Evolutionary conservation across 1,140 invertebrate species (phyloP).

Genomic region (Drosophila persimilis): DNA sequence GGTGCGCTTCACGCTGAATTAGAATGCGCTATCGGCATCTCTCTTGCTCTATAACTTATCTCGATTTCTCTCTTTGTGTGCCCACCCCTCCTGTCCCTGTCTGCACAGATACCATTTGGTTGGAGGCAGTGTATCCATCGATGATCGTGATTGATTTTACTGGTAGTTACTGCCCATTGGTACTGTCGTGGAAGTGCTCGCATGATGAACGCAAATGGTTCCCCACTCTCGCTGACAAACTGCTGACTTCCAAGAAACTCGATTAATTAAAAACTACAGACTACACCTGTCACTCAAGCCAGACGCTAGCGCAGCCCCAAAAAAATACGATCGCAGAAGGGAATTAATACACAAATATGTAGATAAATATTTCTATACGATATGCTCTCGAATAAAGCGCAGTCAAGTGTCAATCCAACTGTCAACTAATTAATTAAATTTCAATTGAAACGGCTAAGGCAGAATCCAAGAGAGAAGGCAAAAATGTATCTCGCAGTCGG

Average conservation of each 20-base stretch:
- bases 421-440: conserved; percentile 82
- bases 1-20: conserved; percentile 82
- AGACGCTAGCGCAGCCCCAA: conserved; percentile 10
- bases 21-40: conserved; percentile 66
- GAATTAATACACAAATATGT: neutral
- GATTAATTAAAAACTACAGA: conserved; percentile 29
- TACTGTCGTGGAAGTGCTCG: conserved; percentile 28
- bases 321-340: conserved; percentile 3
- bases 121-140: conserved; percentile 1
- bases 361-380: conserved; percentile 17
- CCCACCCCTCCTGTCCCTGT: conserved; percentile 7
- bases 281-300: conserved; percentile 60
- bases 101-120: conserved; percentile 4
- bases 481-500: conserved; percentile 65
- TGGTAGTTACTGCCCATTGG: conserved; percentile 41
- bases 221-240: conserved; percentile 11
- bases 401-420: conserved; percentile 74
- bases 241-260: conserved; percentile 57
- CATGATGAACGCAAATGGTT: neutral
- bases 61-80: conserved; percentile 3
- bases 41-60: conserved; percentile 5
- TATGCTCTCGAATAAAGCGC: conserved; percentile 53
- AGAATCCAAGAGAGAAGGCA: conserved; percentile 36
- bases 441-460: conserved; percentile 76
- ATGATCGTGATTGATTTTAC: conserved; percentile 65